phyloP scores from a whole-genome alignment of 23 tunicate genomes.

The Styela clava region DNA sequence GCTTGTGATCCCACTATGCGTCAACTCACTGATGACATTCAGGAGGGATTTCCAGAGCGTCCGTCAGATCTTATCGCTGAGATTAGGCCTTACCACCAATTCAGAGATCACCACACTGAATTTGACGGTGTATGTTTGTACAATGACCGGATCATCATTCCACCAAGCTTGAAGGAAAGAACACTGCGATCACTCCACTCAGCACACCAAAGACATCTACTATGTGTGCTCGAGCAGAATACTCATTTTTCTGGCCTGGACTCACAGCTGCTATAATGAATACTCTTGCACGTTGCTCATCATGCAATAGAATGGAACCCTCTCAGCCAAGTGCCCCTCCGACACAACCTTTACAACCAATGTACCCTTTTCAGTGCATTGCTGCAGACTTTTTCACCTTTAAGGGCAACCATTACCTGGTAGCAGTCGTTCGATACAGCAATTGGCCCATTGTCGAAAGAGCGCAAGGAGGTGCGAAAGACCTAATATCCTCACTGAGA shows the following conservation, averaged over 20 bases:
- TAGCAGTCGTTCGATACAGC: not conserved
- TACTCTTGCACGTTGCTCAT: not conserved
- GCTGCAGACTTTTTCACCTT: conserved; percentile 1
- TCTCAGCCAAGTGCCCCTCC: not conserved
- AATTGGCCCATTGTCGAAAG: conserved; percentile 5
- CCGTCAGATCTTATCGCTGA: not conserved
- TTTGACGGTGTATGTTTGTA: not conserved
- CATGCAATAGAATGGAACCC: not conserved
- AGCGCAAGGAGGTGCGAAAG: not conserved
- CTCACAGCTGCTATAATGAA: not conserved
- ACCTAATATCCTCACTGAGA: not conserved
- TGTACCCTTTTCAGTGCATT: not conserved
- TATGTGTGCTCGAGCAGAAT: not conserved
- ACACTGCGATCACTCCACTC: not conserved
- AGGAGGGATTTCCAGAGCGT: not conserved
- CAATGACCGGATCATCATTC: conserved; percentile 1
- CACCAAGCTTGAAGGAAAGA: not conserved
- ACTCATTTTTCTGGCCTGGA: conserved; percentile 9
- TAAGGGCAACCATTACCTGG: not conserved
- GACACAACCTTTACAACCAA: not conserved
- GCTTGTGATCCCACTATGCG: not conserved
- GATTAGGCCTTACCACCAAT: not conserved
- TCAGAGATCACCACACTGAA: not conserved
- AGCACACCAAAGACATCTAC: not conserved
- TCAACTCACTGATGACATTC: not conserved